phyloP scores from a whole-genome alignment of 2,113 vertebrate genomes.

The Laterallus jamaicensis region DNA sequence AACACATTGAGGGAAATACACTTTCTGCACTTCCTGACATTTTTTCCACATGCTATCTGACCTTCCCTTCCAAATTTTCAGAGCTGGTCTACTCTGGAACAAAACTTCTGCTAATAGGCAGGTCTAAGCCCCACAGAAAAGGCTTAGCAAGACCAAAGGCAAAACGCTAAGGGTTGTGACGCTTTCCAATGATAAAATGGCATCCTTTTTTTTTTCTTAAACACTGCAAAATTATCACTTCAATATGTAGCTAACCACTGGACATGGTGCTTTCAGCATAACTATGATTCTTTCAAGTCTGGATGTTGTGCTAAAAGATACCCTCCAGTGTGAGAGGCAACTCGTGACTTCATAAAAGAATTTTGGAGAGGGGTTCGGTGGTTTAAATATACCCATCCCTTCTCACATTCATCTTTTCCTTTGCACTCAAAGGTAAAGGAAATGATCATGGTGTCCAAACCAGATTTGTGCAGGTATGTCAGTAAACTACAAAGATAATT shows the following conservation, averaged over 20 bases:
- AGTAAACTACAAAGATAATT: not conserved
- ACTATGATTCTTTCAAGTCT: not conserved
- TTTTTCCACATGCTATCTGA: not conserved
- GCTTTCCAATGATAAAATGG: not conserved
- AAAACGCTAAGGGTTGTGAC: not conserved
- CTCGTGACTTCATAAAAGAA: not conserved
- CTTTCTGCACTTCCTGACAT: not conserved
- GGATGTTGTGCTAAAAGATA: not conserved
- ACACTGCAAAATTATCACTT: not conserved
- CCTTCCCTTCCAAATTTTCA: not conserved
- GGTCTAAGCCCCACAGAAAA: not conserved
- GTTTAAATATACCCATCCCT: not conserved
- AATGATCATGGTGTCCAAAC: not conserved
- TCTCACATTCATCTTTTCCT: not conserved
- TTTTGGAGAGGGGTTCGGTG: not conserved
- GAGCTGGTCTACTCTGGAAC: not conserved
- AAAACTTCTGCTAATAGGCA: not conserved
- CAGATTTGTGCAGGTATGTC: not conserved
- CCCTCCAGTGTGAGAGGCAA: not conserved
- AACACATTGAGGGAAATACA: not conserved
- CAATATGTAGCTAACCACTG: not conserved
- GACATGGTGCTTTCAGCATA: not conserved
- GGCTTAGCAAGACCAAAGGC: not conserved
- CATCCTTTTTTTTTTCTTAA: not conserved
- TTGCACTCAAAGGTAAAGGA: not conserved